Base-by-base conservation (phyloP, 2,797 vertebrate genomes). In the Babyrousa celebensis region DNA sequence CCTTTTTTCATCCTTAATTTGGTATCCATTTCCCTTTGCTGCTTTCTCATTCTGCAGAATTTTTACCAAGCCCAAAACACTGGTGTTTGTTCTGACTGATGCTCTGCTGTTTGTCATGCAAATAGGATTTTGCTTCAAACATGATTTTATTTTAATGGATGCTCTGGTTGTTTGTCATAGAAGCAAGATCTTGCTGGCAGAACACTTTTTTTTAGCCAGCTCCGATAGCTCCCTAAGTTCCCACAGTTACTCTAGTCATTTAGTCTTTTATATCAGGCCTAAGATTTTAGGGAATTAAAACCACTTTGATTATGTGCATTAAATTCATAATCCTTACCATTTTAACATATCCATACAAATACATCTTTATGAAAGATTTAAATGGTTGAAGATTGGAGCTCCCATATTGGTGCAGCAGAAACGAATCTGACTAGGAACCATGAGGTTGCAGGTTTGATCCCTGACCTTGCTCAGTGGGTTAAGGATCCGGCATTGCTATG, bases 91-190 rank as follows among this genome's bases (percentile, higher is more conserved):
- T 86, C 86, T 80, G 62, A 78, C 21, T 60, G 56, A 60, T 70
- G 56, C 36, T 85, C 78, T 77, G 36, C 11, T 92, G 18, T 96
- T 97, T 94, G 67, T 90, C 67, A 93, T 70, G 63, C 89, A 97
- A 97, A 96, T 80, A 87, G 71, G 63, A 92, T 97, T 97, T 95
- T n/a, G 29, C 52, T 91, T 60, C 43, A 62, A 80, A 82, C 94
- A 91, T 56, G 67, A 70, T 96, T 97, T 94, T 93, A 93, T 96
- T 94, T 96, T 96, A 89, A 91, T 95, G 85, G 54, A 82, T 86
- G 62, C 65, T 87, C 74, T 89, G 54, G 65, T 67, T 80, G 87
- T 93, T 96, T 77, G 74, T 96, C 83, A 89, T 89, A 56, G 65
- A 71, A 96, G 85, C 11, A 77, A 77, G 56, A 78, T 43, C 65